These are phyloP conservation scores for Myotis brandtii DNA, from an alignment of 2,113 vertebrate genomes.

Conservation along the genomic window DNA sequence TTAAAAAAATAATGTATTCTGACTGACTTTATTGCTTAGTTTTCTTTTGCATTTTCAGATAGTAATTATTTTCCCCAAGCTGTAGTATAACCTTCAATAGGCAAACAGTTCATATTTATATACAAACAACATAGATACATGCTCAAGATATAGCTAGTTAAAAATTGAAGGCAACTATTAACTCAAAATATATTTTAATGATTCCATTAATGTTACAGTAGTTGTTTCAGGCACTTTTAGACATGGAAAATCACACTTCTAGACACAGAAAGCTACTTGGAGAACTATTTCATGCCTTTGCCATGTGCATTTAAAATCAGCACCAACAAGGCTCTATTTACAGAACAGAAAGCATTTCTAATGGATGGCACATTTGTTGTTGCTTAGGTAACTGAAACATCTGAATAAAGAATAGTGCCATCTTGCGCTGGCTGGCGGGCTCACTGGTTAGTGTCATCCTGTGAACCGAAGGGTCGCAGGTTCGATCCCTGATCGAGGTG, in stretches of 20 bases:
- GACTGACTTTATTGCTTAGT: constrained; percentile 46
- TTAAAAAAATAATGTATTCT: constrained; percentile 40
- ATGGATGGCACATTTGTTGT: background rate
- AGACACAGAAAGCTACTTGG: constrained; percentile 22
- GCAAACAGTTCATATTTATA: background rate
- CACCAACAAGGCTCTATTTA: background rate
- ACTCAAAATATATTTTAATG: constrained; percentile 39
- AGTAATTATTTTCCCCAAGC: constrained; percentile 34
- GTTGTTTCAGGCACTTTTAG: background rate
- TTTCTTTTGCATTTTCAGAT: constrained; percentile 50
- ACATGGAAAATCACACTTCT: background rate
- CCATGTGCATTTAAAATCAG: background rate
- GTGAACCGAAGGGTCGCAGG: background rate
- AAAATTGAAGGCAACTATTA: constrained; percentile 49
- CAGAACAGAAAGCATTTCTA: constrained; percentile 31
- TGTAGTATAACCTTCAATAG: background rate
- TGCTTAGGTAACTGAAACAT: background rate
- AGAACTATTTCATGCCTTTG: constrained; percentile 41
- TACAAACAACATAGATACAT: background rate
- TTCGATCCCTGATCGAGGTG: background rate
- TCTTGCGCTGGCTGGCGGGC: background rate
- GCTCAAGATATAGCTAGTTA: constrained; percentile 8
- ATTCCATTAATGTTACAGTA: background rate
- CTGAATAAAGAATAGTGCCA: background rate
- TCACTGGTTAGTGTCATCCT: background rate